phyloP scores from a whole-genome alignment of 2,113 vertebrate genomes.

The Orthonyx spaldingii region DNA sequence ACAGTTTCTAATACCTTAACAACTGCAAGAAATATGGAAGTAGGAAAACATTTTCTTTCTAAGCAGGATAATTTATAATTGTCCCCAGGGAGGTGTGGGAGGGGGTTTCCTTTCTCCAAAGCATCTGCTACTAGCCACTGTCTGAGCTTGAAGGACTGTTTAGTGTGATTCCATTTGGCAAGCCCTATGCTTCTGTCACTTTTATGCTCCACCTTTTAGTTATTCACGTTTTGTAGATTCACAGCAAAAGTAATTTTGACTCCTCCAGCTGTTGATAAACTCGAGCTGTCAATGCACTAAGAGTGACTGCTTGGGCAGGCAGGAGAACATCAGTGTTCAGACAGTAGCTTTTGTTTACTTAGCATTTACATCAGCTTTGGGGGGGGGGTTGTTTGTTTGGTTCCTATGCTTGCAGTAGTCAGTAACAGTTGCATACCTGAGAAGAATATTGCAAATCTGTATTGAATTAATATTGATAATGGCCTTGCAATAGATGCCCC shows the following conservation, averaged over 20 bases:
- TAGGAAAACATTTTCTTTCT: neutral
- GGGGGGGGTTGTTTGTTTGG: neutral
- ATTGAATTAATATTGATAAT: neutral
- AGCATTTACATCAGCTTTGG: neutral
- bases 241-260: conserved; percentile 20
- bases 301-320: neutral
- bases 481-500: neutral
- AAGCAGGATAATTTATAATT: conserved; percentile 42
- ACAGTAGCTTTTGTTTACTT: conserved; percentile 30
- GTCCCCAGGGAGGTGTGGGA: neutral
- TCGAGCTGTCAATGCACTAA: neutral
- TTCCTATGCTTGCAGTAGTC: neutral
- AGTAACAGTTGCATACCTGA: neutral
- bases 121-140: conserved; percentile 37
- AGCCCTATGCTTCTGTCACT: conserved; percentile 7
- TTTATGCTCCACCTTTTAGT: conserved; percentile 28
- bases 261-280: conserved; percentile 51
- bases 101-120: conserved; percentile 21
- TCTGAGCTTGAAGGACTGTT: conserved; percentile 12
- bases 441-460: neutral
- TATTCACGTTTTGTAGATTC: conserved; percentile 12
- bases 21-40: neutral
- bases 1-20: neutral
- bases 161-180: conserved; percentile 18
- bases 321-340: neutral